These are phyloP conservation scores for Dascillus cervinus DNA, from an alignment of 2,888 invertebrate species.

Conservation along the genomic window DNA sequence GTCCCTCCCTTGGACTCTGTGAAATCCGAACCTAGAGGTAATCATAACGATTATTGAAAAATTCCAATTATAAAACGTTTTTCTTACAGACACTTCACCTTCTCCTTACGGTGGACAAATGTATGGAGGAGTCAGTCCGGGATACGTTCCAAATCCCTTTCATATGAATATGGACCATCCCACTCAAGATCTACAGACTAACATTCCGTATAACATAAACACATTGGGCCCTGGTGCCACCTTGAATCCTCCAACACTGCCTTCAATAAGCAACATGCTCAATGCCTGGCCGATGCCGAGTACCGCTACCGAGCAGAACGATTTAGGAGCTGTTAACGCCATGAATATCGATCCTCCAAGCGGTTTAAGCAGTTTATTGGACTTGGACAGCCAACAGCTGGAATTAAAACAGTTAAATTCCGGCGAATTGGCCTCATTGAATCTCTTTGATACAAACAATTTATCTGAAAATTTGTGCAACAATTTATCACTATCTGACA, in stretches of 20 bases:
- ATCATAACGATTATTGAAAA: conserved; percentile 2
- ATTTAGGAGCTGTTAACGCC: conserved; percentile 11
- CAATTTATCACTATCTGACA: conserved; percentile 44
- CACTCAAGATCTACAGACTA: conserved; percentile 3
- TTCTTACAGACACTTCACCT: conserved; percentile 26
- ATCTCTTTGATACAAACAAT: conserved; percentile 34
- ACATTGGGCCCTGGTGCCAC: too few species aligned
- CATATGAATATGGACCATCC: conserved; percentile 7
- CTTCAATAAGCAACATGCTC: conserved; percentile 12
- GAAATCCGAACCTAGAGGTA: conserved; percentile 41
- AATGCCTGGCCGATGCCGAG: conserved; percentile 11
- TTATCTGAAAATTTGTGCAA: conserved; percentile 44
- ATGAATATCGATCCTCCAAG: conserved; percentile 20
- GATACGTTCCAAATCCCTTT: conserved; percentile 18
- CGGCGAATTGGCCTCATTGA: conserved; percentile 35
- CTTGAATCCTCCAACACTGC: too few species aligned
- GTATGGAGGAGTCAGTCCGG: conserved; percentile 22
- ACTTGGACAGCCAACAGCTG: conserved; percentile 45
- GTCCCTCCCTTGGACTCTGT: conserved; percentile 29
- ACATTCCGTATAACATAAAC: conserved; percentile 5
- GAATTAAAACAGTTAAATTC: conserved; percentile 38
- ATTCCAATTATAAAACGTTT: neutral
- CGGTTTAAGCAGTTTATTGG: conserved; percentile 31
- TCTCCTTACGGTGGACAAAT: conserved; percentile 27
- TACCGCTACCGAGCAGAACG: conserved; percentile 6